phyloP scores from a whole-genome alignment of 1,140 invertebrate genomes.

The Drosophila sp. region DNA sequence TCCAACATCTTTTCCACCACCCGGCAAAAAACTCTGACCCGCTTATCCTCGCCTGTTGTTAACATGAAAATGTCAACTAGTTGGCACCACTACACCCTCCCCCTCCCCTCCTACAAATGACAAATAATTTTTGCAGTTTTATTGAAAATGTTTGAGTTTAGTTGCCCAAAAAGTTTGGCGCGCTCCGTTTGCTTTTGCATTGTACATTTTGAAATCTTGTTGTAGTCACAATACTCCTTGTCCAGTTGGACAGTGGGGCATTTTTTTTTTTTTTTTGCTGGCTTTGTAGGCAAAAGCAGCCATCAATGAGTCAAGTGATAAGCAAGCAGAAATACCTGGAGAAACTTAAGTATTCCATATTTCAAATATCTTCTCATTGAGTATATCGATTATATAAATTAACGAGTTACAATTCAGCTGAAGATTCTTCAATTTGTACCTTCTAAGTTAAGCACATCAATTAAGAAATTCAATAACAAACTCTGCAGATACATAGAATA shows the following conservation, averaged over 20 bases:
- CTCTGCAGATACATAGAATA: too few species aligned
- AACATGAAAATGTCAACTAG: background rate
- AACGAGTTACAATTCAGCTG: too few species aligned
- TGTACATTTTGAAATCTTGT: constrained; percentile 28
- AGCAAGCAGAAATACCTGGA: background rate
- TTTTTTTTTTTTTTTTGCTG: background rate
- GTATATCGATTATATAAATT: too few species aligned
- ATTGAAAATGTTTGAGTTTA: constrained; percentile 82
- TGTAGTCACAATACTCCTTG: constrained; percentile 13
- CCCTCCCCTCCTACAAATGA: constrained; percentile 47
- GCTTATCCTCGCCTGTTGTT: background rate
- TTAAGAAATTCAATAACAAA: too few species aligned
- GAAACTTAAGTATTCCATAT: background rate
- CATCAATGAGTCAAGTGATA: background rate
- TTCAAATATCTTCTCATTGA: background rate
- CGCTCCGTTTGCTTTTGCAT: constrained; percentile 40
- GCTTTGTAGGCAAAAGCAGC: background rate
- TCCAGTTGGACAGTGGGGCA: background rate
- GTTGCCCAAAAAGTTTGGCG: constrained; percentile 55
- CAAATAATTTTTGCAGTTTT: constrained; percentile 82
- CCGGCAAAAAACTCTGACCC: background rate
- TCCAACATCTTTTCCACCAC: background rate
- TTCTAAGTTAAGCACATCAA: too few species aligned
- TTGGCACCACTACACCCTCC: background rate
- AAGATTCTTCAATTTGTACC: too few species aligned